Conservation (phyloP, 2,888 invertebrate species). For the Auanema sp. region DNA sequence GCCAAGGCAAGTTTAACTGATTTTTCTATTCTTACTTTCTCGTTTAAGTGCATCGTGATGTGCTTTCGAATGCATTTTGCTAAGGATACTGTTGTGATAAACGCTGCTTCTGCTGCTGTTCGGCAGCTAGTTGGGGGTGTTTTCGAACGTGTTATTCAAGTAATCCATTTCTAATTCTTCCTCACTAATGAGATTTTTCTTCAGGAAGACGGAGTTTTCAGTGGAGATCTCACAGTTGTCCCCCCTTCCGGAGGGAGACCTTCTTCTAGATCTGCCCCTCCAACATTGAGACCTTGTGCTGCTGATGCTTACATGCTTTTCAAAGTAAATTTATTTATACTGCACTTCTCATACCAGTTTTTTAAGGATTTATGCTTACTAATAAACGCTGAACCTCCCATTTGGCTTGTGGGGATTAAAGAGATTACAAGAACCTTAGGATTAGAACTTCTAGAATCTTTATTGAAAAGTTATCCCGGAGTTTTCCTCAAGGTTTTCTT, state of each 20-base stretch:
- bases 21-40: not conserved
- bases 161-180: slow-evolving; percentile 4
- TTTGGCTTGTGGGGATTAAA: slow-evolving; percentile 91
- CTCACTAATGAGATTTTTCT: slow-evolving; percentile 4
- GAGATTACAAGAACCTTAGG: slow-evolving; percentile 97
- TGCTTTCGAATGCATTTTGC: slow-evolving; percentile 95
- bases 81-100: slow-evolving; percentile 89
- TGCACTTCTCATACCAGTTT: slow-evolving; percentile 1
- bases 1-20: slow-evolving; percentile 75
- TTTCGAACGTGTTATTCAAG: slow-evolving; percentile 67
- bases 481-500: slow-evolving; percentile 66
- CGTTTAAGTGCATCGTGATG: slow-evolving; percentile 81
- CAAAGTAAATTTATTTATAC: slow-evolving; percentile 71
- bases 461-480: slow-evolving; percentile 73
- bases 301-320: slow-evolving; percentile 90
- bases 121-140: slow-evolving; percentile 85
- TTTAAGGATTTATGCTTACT: slow-evolving; percentile 88
- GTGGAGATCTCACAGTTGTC: slow-evolving; percentile 43
- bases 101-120: slow-evolving; percentile 96
- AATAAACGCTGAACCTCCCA: slow-evolving; percentile 92
- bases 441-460: slow-evolving; percentile 88
- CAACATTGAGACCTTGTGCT: slow-evolving; percentile 70
- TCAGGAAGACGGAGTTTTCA: slow-evolving; percentile 59
- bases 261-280: slow-evolving; percentile 70
- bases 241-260: slow-evolving; percentile 81